Conservation (phyloP, 1,140 invertebrate genomes). For the Drosophila bifasciata region DNA sequence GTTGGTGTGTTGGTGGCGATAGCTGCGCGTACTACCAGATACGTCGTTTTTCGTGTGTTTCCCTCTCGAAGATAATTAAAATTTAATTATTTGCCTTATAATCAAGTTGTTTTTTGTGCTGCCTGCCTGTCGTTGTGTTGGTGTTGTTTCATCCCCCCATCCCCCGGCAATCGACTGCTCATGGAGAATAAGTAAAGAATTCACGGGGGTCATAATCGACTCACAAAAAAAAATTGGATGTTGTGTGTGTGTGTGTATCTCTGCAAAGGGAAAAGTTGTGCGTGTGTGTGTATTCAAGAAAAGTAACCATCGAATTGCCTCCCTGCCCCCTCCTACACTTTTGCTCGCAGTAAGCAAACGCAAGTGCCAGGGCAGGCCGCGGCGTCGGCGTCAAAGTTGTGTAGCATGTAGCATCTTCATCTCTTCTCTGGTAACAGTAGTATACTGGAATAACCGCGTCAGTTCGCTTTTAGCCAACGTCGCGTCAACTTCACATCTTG, state of each 20-base stretch:
- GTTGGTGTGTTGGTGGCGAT: constrained; percentile 41
- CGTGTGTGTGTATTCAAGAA: constrained; percentile 76
- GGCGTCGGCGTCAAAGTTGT: constrained; percentile 33
- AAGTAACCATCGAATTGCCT: constrained; percentile 64
- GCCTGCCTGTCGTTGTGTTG: constrained; percentile 29
- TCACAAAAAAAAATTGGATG: constrained; percentile 54
- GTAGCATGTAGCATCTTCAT: constrained; percentile 66
- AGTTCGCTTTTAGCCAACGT: constrained; percentile 66
- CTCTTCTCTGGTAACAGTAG: constrained; percentile 47
- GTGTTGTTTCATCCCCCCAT: constrained; percentile 26
- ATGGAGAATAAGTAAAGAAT: constrained; percentile 53
- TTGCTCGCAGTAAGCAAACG: constrained; percentile 36
- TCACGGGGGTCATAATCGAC: constrained; percentile 43
- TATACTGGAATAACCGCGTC: constrained; percentile 79
- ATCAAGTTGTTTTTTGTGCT: constrained; percentile 64
- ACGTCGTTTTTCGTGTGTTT: constrained; percentile 73
- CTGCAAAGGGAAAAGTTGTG: constrained; percentile 64
- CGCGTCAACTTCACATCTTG: constrained; percentile 51
- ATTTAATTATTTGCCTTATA: constrained; percentile 81
- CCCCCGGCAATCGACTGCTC: constrained; percentile 10
- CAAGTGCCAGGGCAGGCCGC: constrained; percentile 32
- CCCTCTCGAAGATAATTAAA: constrained; percentile 74
- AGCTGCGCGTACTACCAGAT: constrained; percentile 60
- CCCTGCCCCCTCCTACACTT: constrained; percentile 16
- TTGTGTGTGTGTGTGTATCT: constrained; percentile 60